Conservation (phyloP, 2,797 vertebrate genomes). For the Threskiornis aethiopicus region DNA sequence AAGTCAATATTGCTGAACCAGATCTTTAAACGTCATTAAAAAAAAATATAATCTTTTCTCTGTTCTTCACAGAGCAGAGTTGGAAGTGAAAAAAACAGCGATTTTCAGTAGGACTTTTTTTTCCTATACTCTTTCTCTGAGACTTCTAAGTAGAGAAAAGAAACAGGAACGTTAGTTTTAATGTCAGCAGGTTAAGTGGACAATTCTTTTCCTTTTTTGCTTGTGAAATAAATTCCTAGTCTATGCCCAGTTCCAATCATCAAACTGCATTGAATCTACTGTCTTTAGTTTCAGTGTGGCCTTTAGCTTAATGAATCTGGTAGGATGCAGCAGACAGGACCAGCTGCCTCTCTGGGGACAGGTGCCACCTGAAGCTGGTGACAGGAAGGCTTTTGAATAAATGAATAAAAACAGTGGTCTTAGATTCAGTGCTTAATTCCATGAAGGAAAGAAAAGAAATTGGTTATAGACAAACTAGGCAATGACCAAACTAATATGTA, state of each 20-base stretch:
- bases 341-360: background rate
- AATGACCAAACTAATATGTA: background rate
- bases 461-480: background rate
- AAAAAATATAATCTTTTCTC: too few relatives aligned
- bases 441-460: background rate
- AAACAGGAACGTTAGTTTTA: background rate
- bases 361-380: background rate
- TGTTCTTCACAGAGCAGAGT: background rate
- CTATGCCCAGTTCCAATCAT: background rate
- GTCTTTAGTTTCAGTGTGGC: background rate
- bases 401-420: background rate
- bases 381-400: background rate
- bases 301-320: background rate
- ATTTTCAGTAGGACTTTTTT: background rate
- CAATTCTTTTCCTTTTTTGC: background rate
- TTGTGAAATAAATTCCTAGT: background rate
- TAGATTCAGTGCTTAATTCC: background rate
- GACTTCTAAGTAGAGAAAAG: background rate
- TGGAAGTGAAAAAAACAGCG: background rate
- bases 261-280: background rate
- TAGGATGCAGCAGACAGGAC: background rate
- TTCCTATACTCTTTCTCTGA: background rate
- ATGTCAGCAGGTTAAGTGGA: background rate
- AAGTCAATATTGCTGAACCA: background rate
- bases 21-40: background rate